Evolutionary conservation across 1,140 invertebrate genomes (phyloP).

Genomic region (Gonatopus flavifemur): DNA sequence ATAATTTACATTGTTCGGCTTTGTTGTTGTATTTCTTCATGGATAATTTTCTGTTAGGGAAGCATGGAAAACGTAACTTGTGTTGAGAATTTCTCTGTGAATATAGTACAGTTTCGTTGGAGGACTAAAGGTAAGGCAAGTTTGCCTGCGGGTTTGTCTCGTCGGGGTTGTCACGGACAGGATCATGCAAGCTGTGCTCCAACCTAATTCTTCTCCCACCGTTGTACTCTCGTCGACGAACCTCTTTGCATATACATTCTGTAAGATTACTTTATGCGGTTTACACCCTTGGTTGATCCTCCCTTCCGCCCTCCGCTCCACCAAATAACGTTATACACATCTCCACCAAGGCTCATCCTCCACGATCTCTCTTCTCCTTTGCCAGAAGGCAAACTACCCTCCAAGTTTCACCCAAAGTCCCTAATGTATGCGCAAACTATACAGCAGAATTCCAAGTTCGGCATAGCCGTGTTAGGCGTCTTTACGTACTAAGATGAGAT

Average conservation of each 20-base stretch:
- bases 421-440: slow-evolving; percentile 59
- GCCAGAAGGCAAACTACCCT: slow-evolving; percentile 51
- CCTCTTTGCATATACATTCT: slow-evolving; percentile 62
- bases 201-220: slow-evolving; percentile 18
- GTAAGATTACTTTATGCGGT: slow-evolving; percentile 61
- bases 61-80: no score
- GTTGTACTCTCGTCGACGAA: slow-evolving; percentile 36
- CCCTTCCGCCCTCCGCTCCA: slow-evolving; percentile 22
- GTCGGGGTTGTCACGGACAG: slow-evolving; percentile 49
- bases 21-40: no score
- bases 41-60: no score
- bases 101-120: background rate
- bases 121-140: no score
- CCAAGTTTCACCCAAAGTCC: slow-evolving; percentile 38
- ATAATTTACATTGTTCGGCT: no score
- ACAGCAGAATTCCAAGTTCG: slow-evolving; percentile 51
- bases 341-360: slow-evolving; percentile 22
- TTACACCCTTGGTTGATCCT: slow-evolving; percentile 48
- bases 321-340: slow-evolving; percentile 26
- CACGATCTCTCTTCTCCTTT: slow-evolving; percentile 27
- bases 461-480: slow-evolving; percentile 43
- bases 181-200: slow-evolving; percentile 56
- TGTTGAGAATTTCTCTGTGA: no score
- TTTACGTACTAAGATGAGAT: slow-evolving; percentile 47
- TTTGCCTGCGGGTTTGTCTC: slow-evolving; percentile 40